phyloP scores from a whole-genome alignment of 2,888 invertebrate species.

The Drosophila nr. fundita region DNA sequence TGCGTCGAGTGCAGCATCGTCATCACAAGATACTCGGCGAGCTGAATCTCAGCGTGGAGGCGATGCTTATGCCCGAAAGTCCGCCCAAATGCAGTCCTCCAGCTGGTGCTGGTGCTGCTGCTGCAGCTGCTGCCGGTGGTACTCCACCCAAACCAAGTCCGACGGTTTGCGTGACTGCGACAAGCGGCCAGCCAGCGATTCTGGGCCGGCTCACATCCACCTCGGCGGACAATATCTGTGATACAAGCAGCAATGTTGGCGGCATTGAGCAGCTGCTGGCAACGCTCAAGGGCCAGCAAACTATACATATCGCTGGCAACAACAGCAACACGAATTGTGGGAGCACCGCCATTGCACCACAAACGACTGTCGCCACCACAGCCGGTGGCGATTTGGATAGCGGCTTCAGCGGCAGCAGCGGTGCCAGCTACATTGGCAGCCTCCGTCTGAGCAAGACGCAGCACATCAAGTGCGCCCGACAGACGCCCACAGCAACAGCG shows the following conservation, averaged over 20 bases:
- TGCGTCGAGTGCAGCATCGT: slow-evolving; percentile 92
- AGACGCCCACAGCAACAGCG: slow-evolving; percentile 65
- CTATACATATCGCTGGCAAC: not conserved
- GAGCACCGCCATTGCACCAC: not conserved
- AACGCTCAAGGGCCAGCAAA: slow-evolving; percentile 39
- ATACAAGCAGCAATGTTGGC: slow-evolving; percentile 85
- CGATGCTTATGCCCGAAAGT: slow-evolving; percentile 94
- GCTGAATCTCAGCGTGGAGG: slow-evolving; percentile 94
- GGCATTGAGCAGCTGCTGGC: slow-evolving; percentile 88
- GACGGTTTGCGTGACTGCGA: slow-evolving; percentile 77
- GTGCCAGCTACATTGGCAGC: slow-evolving; percentile 92
- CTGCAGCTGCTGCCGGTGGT: slow-evolving; percentile 4
- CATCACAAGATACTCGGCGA: slow-evolving; percentile 94
- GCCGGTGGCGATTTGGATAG: slow-evolving; percentile 87
- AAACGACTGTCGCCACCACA: not conserved
- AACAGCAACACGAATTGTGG: slow-evolving; percentile 1
- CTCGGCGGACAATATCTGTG: slow-evolving; percentile 87
- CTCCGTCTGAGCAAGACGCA: slow-evolving; percentile 86
- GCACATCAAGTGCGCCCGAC: slow-evolving; percentile 78
- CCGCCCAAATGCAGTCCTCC: slow-evolving; percentile 85
- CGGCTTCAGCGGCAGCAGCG: slow-evolving; percentile 93
- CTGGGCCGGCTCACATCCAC: slow-evolving; percentile 65
- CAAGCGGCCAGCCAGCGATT: slow-evolving; percentile 76
- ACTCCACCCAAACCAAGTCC: slow-evolving; percentile 59
- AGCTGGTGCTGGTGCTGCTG: slow-evolving; percentile 73